These are phyloP conservation scores for Apotomis capreana DNA, from an alignment of 2,888 invertebrate species.

Conservation along the genomic window DNA sequence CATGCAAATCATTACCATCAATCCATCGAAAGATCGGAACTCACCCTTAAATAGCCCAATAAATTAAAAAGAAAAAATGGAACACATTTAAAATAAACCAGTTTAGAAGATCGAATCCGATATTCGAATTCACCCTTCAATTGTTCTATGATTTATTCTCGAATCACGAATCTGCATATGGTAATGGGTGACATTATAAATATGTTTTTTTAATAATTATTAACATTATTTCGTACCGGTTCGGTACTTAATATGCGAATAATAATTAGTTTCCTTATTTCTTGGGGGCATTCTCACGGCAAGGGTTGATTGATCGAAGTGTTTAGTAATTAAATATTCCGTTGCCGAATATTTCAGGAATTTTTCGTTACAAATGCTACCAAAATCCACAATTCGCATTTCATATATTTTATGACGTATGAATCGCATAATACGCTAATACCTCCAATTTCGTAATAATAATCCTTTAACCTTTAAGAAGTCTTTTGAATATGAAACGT, in stretches of 20 bases:
- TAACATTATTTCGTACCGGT: conserved; percentile 60
- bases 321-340: conserved; percentile 34
- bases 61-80: conserved; percentile 72
- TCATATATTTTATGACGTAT: background rate
- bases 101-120: conserved; percentile 57
- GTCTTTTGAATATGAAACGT: conserved; percentile 36
- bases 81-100: conserved; percentile 63
- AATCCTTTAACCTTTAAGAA: conserved; percentile 9
- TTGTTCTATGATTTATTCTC: conserved; percentile 81
- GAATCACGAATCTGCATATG: conserved; percentile 77
- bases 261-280: conserved; percentile 78
- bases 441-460: conserved; percentile 17
- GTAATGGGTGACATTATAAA: conserved; percentile 56
- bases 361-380: conserved; percentile 26
- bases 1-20: conserved; percentile 76
- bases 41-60: conserved; percentile 70
- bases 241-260: conserved; percentile 78
- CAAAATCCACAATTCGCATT: conserved; percentile 18
- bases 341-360: conserved; percentile 35
- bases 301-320: conserved; percentile 71
- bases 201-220: conserved; percentile 65
- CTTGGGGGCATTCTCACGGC: conserved; percentile 73
- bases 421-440: conserved; percentile 21
- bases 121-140: conserved; percentile 60
- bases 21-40: conserved; percentile 58